These are phyloP conservation scores for Sebastes dallii DNA, from an alignment of 2,797 vertebrate genomes.

Conservation along the genomic window DNA sequence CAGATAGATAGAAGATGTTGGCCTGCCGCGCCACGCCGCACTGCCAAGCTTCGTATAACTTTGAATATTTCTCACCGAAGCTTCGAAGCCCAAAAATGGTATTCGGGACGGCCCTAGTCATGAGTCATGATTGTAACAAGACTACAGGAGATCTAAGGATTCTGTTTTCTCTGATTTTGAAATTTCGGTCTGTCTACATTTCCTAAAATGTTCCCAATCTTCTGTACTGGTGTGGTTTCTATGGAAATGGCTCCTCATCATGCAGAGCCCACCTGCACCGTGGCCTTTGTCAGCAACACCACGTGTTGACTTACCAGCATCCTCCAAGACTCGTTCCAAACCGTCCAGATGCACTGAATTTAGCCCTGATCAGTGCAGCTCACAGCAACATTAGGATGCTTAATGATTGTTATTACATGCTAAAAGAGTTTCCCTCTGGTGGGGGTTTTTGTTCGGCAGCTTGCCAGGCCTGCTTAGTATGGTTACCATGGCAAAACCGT, in stretches of 20 bases:
- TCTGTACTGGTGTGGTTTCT: constrained; percentile 33
- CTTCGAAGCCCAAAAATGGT: no score
- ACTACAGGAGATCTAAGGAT: neutral
- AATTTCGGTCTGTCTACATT: neutral
- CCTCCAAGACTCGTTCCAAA: constrained; percentile 36
- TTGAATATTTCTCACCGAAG: no score
- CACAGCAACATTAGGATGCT: constrained; percentile 46
- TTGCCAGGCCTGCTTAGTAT: constrained; percentile 50
- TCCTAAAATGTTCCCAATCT: constrained; percentile 1
- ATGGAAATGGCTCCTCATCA: constrained; percentile 21
- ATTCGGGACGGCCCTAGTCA: no score
- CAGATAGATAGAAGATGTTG: no score
- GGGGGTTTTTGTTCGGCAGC: constrained; percentile 49
- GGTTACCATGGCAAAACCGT: constrained; percentile 70
- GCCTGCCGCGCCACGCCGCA: no score
- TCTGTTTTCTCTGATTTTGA: neutral
- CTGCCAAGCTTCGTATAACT: rapidly evolving
- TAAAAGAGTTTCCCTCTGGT: constrained; percentile 56
- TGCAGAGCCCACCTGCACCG: constrained; percentile 39
- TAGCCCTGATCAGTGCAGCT: constrained; percentile 53
- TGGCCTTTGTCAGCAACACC: constrained; percentile 39
- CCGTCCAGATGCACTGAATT: constrained; percentile 62
- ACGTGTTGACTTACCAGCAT: constrained; percentile 42
- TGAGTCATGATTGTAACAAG: neutral
- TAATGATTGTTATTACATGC: constrained; percentile 73